These are phyloP conservation scores for Catajapyx aquilonaris DNA, from an alignment of 1,140 invertebrate genomes.

Conservation along the genomic window DNA sequence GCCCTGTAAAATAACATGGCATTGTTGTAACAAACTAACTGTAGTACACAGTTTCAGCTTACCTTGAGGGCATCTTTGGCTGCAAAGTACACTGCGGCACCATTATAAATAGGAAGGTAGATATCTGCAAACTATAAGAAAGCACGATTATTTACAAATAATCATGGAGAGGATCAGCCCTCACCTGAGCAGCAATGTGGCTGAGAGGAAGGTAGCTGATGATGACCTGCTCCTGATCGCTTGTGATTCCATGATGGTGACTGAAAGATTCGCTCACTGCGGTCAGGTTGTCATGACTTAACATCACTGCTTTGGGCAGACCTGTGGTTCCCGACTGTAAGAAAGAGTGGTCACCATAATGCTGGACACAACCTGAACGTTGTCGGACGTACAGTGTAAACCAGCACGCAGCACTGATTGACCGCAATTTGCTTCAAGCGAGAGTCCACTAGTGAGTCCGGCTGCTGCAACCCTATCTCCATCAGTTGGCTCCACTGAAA, in stretches of 20 bases:
- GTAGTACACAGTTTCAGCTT: too few relatives aligned
- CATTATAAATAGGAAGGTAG: background rate
- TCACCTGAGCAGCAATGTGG: constrained; percentile 62
- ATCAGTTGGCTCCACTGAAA: constrained; percentile 63
- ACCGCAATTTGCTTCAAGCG: constrained; percentile 45
- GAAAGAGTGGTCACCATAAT: too few relatives aligned
- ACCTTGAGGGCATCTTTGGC: constrained; percentile 58
- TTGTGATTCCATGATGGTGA: too few relatives aligned
- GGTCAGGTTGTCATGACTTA: constrained; percentile 69
- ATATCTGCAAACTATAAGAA: background rate
- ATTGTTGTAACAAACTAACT: too few relatives aligned
- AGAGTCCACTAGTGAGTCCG: constrained; percentile 43
- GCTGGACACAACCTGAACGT: too few relatives aligned
- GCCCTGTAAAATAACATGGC: background rate
- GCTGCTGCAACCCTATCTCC: constrained; percentile 43
- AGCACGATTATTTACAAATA: background rate
- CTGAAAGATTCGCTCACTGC: too few relatives aligned
- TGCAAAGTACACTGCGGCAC: constrained; percentile 44
- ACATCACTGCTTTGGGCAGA: constrained; percentile 78
- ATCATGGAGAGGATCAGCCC: background rate
- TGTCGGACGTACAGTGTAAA: constrained; percentile 54
- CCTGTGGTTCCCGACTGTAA: constrained; percentile 73
- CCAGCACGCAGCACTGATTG: constrained; percentile 77
- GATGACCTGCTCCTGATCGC: constrained; percentile 30
- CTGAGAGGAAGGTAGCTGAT: constrained; percentile 71